Evolutionary conservation across 2,888 invertebrate species (phyloP).

Genomic region (Leucoma salicis): DNA sequence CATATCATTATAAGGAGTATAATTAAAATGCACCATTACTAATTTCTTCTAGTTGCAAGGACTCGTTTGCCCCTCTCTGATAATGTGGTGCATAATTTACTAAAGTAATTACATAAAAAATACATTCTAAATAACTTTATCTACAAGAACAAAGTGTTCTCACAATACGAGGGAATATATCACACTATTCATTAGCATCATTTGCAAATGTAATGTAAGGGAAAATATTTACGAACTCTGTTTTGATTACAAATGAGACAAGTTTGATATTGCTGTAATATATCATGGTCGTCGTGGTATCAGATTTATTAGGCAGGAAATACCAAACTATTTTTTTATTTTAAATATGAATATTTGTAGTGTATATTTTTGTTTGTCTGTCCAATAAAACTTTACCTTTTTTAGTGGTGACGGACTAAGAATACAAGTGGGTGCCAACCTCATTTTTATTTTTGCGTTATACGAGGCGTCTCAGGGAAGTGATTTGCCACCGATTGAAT

Average conservation of each 20-base stretch:
- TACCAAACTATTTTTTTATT: too few species aligned
- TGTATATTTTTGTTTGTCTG: too few species aligned
- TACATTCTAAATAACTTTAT: slow-evolving; percentile 15
- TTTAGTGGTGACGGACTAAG: too few species aligned
- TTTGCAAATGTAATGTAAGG: slow-evolving; percentile 35
- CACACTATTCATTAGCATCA: slow-evolving; percentile 32
- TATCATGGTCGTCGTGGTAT: not conserved
- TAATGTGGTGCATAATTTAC: slow-evolving; percentile 6
- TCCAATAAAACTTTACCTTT: too few species aligned
- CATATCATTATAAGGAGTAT: too few species aligned
- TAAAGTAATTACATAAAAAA: slow-evolving; percentile 13
- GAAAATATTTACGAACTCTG: slow-evolving; percentile 34
- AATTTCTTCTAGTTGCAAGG: too few species aligned
- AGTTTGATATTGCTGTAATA: slow-evolving; percentile 7
- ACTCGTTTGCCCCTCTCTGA: not conserved
- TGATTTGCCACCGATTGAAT: too few species aligned
- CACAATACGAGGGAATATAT: slow-evolving; percentile 38
- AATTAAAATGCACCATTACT: too few species aligned
- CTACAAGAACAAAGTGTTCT: slow-evolving; percentile 14
- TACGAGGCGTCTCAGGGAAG: too few species aligned
- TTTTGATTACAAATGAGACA: slow-evolving; percentile 39
- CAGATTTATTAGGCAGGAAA: not conserved
- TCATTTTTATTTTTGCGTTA: too few species aligned
- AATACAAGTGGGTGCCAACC: too few species aligned
- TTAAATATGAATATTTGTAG: too few species aligned